These are phyloP conservation scores for Leptopilina myrica DNA, from an alignment of 2,888 invertebrate genomes.

Conservation along the genomic window DNA sequence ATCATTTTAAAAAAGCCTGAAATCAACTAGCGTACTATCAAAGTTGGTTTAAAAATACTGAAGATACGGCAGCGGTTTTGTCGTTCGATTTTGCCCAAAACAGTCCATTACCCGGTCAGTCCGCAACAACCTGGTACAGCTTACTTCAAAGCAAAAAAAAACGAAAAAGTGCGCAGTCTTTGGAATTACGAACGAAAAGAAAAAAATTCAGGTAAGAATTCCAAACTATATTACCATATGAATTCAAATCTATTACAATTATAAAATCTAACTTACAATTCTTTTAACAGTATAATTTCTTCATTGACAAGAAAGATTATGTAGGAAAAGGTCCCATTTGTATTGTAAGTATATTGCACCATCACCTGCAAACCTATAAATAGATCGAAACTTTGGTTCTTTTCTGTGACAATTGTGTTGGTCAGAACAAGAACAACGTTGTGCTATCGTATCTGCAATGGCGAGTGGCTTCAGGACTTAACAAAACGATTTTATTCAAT, in stretches of 20 bases:
- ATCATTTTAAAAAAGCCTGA: not conserved
- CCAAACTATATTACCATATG: not conserved
- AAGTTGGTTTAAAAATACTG: not conserved
- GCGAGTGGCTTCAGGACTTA: not conserved
- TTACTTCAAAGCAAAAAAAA: conserved; percentile 12
- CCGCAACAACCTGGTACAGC: conserved; percentile 21
- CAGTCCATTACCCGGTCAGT: conserved; percentile 15
- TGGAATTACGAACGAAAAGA: conserved; percentile 12
- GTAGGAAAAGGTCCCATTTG: not conserved
- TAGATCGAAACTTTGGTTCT: not conserved
- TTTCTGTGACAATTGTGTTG: conserved; percentile 24
- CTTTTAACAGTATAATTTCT: not conserved
- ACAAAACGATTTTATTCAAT: conserved; percentile 13
- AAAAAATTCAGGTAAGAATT: not conserved
- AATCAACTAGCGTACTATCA: not conserved
- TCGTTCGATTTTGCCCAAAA: conserved; percentile 40
- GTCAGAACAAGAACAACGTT: conserved; percentile 8
- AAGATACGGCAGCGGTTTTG: not conserved
- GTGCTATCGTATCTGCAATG: not conserved
- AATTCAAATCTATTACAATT: not conserved
- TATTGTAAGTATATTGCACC: not conserved
- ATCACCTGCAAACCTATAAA: not conserved
- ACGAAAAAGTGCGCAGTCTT: conserved; percentile 16
- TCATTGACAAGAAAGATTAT: no score
- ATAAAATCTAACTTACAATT: not conserved